Conservation (phyloP, 2,113 vertebrate genomes). For the Myiozetetes cayanensis region DNA sequence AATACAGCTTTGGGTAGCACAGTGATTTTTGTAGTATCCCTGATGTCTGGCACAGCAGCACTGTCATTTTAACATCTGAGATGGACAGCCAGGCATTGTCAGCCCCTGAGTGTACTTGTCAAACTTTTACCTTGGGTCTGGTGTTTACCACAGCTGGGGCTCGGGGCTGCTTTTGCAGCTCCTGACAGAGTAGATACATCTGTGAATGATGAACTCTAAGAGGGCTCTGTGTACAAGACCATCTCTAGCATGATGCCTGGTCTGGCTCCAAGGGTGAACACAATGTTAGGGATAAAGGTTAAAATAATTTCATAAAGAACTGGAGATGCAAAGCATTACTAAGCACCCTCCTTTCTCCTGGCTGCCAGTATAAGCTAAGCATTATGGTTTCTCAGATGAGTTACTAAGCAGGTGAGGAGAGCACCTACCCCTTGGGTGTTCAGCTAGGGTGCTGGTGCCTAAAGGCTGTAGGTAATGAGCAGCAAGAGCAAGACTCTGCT, state of each 20-base stretch:
- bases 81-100: accelerated
- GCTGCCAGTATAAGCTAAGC: neutral
- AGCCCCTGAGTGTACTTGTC: neutral
- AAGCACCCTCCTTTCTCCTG: neutral
- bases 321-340: neutral
- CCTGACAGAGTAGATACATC: neutral
- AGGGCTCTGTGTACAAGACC: neutral
- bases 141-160: neutral
- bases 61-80: neutral
- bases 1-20: accelerated
- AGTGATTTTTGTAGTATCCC: neutral
- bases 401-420: neutral
- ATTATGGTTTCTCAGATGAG: neutral
- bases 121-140: neutral
- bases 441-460: neutral
- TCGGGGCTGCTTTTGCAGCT: neutral
- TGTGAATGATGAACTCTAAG: neutral
- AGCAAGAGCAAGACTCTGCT: neutral
- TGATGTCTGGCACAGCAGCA: neutral
- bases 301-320: neutral
- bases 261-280: neutral
- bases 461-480: neutral
- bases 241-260: neutral
- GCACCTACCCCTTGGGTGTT: accelerated
- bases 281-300: neutral